Conservation (phyloP, 1,140 invertebrate species). For the Scaptodrosophila lebanonensis region DNA sequence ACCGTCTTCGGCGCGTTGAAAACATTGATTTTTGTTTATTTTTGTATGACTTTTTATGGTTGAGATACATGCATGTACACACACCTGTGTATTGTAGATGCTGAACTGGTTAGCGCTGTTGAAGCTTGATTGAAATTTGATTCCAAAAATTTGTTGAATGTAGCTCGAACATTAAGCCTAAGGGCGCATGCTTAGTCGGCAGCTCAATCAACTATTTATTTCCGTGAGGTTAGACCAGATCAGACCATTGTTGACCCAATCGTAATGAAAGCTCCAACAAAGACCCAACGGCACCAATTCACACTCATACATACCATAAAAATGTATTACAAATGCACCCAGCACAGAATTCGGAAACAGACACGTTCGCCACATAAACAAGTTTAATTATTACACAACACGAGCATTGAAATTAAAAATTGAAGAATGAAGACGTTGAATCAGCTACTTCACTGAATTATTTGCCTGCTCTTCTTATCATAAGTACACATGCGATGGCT, state of each 20-base stretch:
- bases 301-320: constrained; percentile 26
- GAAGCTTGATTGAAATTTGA: too few species aligned
- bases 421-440: constrained; percentile 40
- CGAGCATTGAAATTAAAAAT: constrained; percentile 67
- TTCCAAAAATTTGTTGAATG: too few species aligned
- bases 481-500: constrained; percentile 46
- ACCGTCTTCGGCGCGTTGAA: too few species aligned
- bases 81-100: too few species aligned
- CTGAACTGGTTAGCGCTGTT: too few species aligned
- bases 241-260: constrained; percentile 23
- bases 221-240: too few species aligned
- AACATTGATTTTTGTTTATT: too few species aligned
- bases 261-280: constrained; percentile 26
- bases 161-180: too few species aligned
- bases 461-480: constrained; percentile 60
- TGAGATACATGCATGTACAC: too few species aligned
- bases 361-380: constrained; percentile 67
- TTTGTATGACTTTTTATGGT: too few species aligned
- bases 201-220: too few species aligned
- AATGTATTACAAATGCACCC: constrained; percentile 52
- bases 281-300: constrained; percentile 14
- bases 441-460: constrained; percentile 41
- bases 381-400: constrained; percentile 74
- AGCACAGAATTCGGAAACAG: constrained; percentile 64
- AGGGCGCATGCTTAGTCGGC: too few species aligned